A percentile compares a stretch with the other conserved stretches of the same genome.
Evolutionary conservation across 2,888 invertebrate species (phyloP).

Genomic region (Limenitis camilla): DNA sequence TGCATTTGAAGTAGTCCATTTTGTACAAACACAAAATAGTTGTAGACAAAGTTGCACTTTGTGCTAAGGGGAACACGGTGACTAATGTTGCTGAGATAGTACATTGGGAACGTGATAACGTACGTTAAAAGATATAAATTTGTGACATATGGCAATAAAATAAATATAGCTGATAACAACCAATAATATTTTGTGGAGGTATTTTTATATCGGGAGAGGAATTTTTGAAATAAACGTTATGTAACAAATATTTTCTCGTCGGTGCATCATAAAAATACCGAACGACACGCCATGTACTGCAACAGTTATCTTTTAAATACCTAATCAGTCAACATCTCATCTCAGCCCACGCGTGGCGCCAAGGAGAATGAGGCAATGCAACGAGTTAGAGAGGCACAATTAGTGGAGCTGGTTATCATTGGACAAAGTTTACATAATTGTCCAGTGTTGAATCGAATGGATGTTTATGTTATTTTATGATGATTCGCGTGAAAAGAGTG

Average conservation of each 20-base stretch:
- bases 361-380: slow-evolving; percentile 33
- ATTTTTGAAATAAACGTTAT: slow-evolving; percentile 17
- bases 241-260: slow-evolving; percentile 18
- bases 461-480: slow-evolving; percentile 20
- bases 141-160: slow-evolving; percentile 22
- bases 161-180: slow-evolving; percentile 18
- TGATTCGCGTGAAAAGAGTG: slow-evolving; percentile 11
- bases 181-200: slow-evolving; percentile 14
- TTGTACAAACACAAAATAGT: slow-evolving; percentile 41
- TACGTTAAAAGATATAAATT: slow-evolving; percentile 21
- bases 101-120: slow-evolving; percentile 22
- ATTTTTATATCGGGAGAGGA: slow-evolving; percentile 17
- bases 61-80: slow-evolving; percentile 33
- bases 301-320: slow-evolving; percentile 64
- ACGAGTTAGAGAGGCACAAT: slow-evolving; percentile 15
- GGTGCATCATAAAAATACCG: slow-evolving; percentile 35
- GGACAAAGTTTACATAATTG: slow-evolving; percentile 10
- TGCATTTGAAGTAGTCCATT: slow-evolving; percentile 48
- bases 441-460: slow-evolving; percentile 13
- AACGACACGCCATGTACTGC: slow-evolving; percentile 37
- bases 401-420: slow-evolving; percentile 16
- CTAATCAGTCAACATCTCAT: slow-evolving; percentile 67
- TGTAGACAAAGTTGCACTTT: slow-evolving; percentile 58
- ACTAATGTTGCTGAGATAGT: slow-evolving; percentile 45
- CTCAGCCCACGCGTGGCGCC: slow-evolving; percentile 60